Percentiles rank a stretch among this genome's conserved stretches.
phyloP scores from a whole-genome alignment of 2,888 invertebrate genomes.

The Harpalus rufipes region DNA sequence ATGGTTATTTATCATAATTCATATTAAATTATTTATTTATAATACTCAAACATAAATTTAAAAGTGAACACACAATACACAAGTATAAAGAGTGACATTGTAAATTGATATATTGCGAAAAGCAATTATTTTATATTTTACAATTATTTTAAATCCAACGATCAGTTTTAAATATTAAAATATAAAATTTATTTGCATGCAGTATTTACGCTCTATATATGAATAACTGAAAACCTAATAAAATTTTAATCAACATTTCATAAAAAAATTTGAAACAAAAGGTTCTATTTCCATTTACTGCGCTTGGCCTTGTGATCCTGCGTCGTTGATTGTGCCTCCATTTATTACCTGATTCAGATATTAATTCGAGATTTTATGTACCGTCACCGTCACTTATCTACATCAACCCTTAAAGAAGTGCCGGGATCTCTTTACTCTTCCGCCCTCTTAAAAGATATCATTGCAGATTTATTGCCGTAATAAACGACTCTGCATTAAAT shows the following conservation, averaged over 20 bases:
- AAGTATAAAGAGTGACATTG: too few relatives aligned
- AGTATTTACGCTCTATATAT: too few relatives aligned
- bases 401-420: slow-evolving; percentile 13
- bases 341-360: slow-evolving; percentile 31
- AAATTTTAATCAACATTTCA: background rate
- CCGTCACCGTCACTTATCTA: slow-evolving; percentile 9
- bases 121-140: too few relatives aligned
- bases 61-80: too few relatives aligned
- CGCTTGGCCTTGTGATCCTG: background rate
- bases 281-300: background rate
- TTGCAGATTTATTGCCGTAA: slow-evolving; percentile 19
- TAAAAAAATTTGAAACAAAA: background rate
- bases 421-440: background rate
- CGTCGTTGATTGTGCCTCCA: background rate
- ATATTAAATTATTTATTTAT: too few relatives aligned
- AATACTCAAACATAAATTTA: too few relatives aligned
- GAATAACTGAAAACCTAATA: too few relatives aligned
- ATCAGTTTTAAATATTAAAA: too few relatives aligned
- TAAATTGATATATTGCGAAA: too few relatives aligned
- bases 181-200: too few relatives aligned
- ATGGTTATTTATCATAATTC: too few relatives aligned
- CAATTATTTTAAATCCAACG: too few relatives aligned
- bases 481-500: slow-evolving; percentile 28
- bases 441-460: slow-evolving; percentile 19
- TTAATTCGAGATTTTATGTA: slow-evolving; percentile 36